phyloP scores from a whole-genome alignment of 2,888 invertebrate genomes.

The Chrysina gloriosa region DNA sequence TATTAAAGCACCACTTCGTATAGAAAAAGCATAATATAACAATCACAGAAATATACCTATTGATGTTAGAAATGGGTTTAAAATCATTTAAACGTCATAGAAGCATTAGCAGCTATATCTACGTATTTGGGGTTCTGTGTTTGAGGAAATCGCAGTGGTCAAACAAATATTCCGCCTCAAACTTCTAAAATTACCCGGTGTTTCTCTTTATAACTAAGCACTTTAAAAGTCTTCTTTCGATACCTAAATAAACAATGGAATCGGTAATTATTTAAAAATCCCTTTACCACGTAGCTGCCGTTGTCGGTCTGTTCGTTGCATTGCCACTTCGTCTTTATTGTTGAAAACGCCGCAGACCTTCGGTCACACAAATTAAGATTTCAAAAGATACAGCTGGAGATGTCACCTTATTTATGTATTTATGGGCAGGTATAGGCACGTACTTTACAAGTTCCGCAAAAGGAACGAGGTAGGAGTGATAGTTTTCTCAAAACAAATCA shows the following conservation, averaged over 20 bases:
- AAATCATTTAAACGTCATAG: too few relatives aligned
- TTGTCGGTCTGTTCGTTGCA: background rate
- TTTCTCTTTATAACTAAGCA: background rate
- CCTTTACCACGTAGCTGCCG: conserved; percentile 4
- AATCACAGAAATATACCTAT: too few relatives aligned
- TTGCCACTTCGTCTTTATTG: conserved; percentile 22
- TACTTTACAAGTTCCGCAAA: background rate
- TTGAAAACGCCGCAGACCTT: conserved; percentile 31
- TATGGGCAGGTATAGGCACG: conserved; percentile 44
- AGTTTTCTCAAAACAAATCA: too few relatives aligned
- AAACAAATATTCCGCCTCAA: background rate
- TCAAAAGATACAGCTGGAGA: conserved; percentile 58
- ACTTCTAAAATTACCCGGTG: background rate
- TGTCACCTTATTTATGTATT: conserved; percentile 53
- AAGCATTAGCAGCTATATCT: background rate
- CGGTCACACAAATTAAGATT: conserved; percentile 59
- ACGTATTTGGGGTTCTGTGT: background rate
- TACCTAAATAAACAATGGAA: conserved; percentile 26
- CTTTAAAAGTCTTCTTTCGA: background rate
- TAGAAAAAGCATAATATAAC: too few relatives aligned
- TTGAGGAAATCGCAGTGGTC: background rate
- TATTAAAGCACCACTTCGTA: too few relatives aligned
- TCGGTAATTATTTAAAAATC: conserved; percentile 21
- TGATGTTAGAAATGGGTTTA: too few relatives aligned
- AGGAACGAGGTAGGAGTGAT: too few relatives aligned